These are phyloP conservation scores for Dryobotodes eremita DNA, from an alignment of 2,888 invertebrate genomes.

Conservation along the genomic window DNA sequence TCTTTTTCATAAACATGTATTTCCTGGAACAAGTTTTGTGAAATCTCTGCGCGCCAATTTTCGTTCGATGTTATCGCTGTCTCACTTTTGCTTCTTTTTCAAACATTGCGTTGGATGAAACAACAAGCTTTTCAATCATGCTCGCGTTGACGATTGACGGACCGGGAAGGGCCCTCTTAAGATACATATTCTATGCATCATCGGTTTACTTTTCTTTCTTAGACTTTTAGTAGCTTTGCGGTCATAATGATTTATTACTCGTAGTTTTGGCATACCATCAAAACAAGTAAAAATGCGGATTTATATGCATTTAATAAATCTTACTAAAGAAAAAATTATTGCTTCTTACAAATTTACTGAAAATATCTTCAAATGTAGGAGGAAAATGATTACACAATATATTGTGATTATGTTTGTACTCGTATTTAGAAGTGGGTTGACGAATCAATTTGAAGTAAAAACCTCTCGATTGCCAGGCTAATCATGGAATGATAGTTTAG, in stretches of 20 bases:
- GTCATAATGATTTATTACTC: conserved; percentile 35
- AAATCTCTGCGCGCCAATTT: too few relatives aligned
- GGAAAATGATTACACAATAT: neutral
- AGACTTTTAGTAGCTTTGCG: conserved; percentile 26
- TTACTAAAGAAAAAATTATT: neutral
- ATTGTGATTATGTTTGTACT: conserved; percentile 11
- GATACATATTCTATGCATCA: conserved; percentile 18
- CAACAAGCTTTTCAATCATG: too few relatives aligned
- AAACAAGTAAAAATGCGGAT: conserved; percentile 28
- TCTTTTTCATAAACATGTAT: too few relatives aligned
- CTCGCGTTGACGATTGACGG: too few relatives aligned
- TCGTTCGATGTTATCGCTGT: too few relatives aligned
- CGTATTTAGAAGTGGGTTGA: conserved; percentile 30
- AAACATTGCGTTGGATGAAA: too few relatives aligned
- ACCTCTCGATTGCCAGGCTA: neutral
- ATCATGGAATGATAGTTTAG: neutral
- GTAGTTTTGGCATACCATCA: conserved; percentile 37
- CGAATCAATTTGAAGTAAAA: conserved; percentile 9
- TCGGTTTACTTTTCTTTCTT: conserved; percentile 29
- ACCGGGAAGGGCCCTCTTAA: too few relatives aligned
- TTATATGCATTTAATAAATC: conserved; percentile 11
- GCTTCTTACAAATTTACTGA: neutral
- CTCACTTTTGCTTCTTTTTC: too few relatives aligned
- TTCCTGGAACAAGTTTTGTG: too few relatives aligned
- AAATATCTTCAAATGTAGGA: neutral